Percentiles rank a stretch among this genome's conserved stretches.
Evolutionary conservation across 2,888 invertebrate genomes (phyloP).

Genomic region (Iphiclides podalirius): DNA sequence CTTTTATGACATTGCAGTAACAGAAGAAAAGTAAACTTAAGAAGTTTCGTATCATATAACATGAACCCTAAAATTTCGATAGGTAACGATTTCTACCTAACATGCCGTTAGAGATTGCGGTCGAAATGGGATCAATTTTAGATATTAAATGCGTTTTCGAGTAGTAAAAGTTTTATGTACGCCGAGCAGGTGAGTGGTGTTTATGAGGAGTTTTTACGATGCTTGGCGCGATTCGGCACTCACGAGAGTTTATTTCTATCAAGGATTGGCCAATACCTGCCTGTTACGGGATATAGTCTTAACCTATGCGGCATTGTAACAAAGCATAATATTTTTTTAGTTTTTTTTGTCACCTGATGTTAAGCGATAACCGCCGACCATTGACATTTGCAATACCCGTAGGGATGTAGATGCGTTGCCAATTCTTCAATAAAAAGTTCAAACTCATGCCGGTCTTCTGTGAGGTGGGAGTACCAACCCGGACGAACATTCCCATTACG

Average conservation of each 20-base stretch:
- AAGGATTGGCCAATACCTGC: too few relatives aligned
- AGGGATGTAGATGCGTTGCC: too few relatives aligned
- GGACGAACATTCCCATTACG: background rate
- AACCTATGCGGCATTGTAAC: background rate
- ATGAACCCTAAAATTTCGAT: too few relatives aligned
- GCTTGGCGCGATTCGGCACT: too few relatives aligned
- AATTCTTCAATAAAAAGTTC: too few relatives aligned
- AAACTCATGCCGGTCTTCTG: background rate
- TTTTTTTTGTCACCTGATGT: background rate
- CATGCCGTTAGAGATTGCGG: constrained; percentile 32
- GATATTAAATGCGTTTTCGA: constrained; percentile 47
- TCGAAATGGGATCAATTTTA: constrained; percentile 48
- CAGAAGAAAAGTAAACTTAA: too few relatives aligned
- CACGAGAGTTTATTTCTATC: too few relatives aligned
- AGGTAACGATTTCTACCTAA: constrained; percentile 37
- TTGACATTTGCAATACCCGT: too few relatives aligned
- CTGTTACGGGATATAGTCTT: constrained; percentile 40
- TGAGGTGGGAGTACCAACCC: too few relatives aligned
- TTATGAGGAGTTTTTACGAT: constrained; percentile 37
- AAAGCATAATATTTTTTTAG: background rate
- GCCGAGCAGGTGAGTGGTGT: constrained; percentile 39
- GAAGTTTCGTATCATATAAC: too few relatives aligned
- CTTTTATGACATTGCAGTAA: too few relatives aligned
- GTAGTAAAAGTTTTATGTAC: constrained; percentile 62
- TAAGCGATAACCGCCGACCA: too few relatives aligned